Base-by-base conservation (phyloP, 35 echinoderm and acorn worm species). In the Acanthaster planci region DNA sequence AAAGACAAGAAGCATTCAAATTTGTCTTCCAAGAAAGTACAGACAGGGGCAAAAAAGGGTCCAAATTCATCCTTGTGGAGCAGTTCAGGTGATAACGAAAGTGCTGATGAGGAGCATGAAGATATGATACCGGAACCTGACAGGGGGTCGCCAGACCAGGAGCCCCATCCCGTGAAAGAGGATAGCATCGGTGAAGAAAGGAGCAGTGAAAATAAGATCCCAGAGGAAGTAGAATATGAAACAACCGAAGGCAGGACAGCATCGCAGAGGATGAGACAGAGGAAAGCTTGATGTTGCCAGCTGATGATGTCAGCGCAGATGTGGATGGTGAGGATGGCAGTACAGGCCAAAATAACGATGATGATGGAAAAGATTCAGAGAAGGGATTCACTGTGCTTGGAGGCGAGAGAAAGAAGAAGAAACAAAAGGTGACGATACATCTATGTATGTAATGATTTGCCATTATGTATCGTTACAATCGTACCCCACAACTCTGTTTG, bases 361-460 rank as follows among this genome's bases (percentile, higher is more conserved):
- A 76, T 39, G 38, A 94, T 21, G 53, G 76, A 36, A 37, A 85
- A 82, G 76, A 86, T 22, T 64, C 39, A 32, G 57, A 77, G 22
- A 59, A 80, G 53, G 72, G 15, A 8, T 92, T 92, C 31, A 75
- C 90, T 38, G 42, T 92, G 76, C 77, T 92, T 53, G 90, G 90
- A 38, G 51, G 81, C 55, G 57, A 82, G 36, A 84, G 60, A 72
- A 53, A 77, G 67, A 53, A 84, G 40, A 92, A 82, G 57, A 86
- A 86, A 52, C 53, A 92, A 57, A 92, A 86, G 84, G 90, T 92
- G n/a, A n/a, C n/a, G n/a, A n/a, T n/a, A n/a, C n/a, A 89, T 18
- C 17, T 47, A 30, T 6, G 14, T 44, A 26, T 38, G 14, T 10
- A 79, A 38, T 72, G 1, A 35, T 0, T 36, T 23, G 14, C 18